phyloP scores from a whole-genome alignment of 2,797 vertebrate genomes.

The Melanotaenia pygmaea region DNA sequence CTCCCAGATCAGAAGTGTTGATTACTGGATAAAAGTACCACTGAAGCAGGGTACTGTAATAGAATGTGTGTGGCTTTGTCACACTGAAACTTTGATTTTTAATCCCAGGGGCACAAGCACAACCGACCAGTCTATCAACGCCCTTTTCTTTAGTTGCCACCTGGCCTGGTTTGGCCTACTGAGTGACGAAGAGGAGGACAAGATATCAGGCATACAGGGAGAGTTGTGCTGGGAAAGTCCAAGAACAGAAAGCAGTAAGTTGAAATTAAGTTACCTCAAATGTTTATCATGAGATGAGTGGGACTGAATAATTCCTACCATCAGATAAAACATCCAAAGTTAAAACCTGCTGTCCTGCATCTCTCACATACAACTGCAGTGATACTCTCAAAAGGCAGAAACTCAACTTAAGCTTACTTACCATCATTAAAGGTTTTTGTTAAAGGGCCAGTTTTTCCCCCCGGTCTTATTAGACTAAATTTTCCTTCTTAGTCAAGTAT shows the following conservation, averaged over 20 bases:
- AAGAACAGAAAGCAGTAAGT: conserved; percentile 32
- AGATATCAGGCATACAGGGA: conserved; percentile 19
- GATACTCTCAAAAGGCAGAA: conserved; percentile 1
- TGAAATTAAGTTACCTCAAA: not conserved
- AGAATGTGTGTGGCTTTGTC: conserved; percentile 36
- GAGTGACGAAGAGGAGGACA: conserved; percentile 15
- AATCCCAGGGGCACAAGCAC: conserved; percentile 39
- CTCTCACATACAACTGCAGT: conserved; percentile 9
- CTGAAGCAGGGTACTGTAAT: conserved; percentile 31
- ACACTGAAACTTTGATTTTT: conserved; percentile 51
- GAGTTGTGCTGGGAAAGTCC: conserved; percentile 43
- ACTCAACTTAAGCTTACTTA: not conserved
- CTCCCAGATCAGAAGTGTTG: conserved; percentile 40
- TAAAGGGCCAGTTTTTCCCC: not conserved
- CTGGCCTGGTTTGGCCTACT: conserved; percentile 6
- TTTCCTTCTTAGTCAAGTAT: not conserved
- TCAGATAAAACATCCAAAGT: conserved; percentile 9
- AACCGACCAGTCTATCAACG: conserved; percentile 53
- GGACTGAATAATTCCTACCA: conserved; percentile 20
- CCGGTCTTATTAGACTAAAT: not conserved
- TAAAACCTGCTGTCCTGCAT: conserved; percentile 5
- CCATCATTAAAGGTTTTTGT: not conserved
- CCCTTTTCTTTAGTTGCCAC: conserved; percentile 11
- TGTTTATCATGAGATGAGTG: not conserved
- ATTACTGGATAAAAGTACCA: conserved; percentile 48